Percentiles rank a stretch among this genome's conserved stretches.
Conservation (phyloP, 2,888 invertebrate species). For the Ormyrus thymus region DNA sequence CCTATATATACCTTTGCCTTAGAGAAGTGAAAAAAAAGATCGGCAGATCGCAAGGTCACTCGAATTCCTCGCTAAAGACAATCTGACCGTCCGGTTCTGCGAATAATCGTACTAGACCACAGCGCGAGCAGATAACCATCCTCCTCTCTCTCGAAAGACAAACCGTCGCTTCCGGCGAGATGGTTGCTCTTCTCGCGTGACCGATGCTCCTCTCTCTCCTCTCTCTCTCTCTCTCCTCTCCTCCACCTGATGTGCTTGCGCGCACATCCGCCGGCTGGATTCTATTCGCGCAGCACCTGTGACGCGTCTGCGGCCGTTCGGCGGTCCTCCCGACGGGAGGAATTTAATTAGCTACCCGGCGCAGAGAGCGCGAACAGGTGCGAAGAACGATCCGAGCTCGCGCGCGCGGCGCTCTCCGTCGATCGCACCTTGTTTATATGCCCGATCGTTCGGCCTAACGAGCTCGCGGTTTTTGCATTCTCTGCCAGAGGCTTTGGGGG, state of each 20-base stretch:
- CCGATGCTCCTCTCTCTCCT: constrained; percentile 14
- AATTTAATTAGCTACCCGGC: constrained; percentile 47
- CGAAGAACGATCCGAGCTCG: constrained; percentile 19
- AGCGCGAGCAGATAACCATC: no score
- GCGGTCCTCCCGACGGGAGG: constrained; percentile 13
- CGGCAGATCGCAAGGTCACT: no score
- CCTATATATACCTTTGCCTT: no score
- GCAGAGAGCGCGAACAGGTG: constrained; percentile 38
- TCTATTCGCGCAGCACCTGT: constrained; percentile 19
- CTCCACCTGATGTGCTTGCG: neutral
- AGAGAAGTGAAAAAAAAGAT: no score
- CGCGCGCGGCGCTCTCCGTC: neutral
- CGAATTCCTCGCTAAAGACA: no score
- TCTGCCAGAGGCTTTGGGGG: no score
- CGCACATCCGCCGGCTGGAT: no score
- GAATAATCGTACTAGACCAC: no score
- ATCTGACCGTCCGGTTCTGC: no score
- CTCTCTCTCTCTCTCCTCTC: neutral
- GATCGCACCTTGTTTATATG: neutral
- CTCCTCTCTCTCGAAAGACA: constrained; percentile 3
- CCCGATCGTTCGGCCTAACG: neutral
- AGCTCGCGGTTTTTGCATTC: neutral
- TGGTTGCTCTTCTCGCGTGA: constrained; percentile 40
- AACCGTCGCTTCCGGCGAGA: constrained; percentile 51
- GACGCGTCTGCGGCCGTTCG: neutral